Evolutionary conservation across 2,888 invertebrate species (phyloP).

Genomic region (Drosophila pegasa): DNA sequence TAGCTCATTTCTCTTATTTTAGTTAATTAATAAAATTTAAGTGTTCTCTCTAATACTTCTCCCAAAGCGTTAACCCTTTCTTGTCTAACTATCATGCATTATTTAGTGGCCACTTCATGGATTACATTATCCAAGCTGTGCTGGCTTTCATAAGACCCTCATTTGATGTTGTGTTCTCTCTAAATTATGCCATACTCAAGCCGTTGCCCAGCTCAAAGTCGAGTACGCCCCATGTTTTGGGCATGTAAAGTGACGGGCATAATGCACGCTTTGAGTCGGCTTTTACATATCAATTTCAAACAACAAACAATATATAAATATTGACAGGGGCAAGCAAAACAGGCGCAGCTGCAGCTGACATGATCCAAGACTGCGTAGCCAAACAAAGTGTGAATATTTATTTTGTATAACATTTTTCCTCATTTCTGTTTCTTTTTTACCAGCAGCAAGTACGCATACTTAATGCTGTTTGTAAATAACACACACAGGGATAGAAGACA

Average conservation of each 20-base stretch:
- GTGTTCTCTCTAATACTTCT: not conserved
- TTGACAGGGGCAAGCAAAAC: slow-evolving; percentile 64
- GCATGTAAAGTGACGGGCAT: slow-evolving; percentile 28
- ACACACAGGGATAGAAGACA: slow-evolving; percentile 1
- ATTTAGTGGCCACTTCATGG: slow-evolving; percentile 7
- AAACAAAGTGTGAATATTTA: slow-evolving; percentile 68
- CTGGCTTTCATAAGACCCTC: not conserved
- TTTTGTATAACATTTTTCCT: slow-evolving; percentile 33
- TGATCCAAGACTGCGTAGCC: slow-evolving; percentile 47
- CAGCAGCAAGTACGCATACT: slow-evolving; percentile 48
- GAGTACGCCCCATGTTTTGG: slow-evolving; percentile 15
- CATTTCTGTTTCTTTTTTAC: slow-evolving; percentile 2
- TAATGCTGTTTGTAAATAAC: slow-evolving; percentile 50
- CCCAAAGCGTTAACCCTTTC: not conserved
- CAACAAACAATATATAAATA: slow-evolving; percentile 76
- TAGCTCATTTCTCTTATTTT: not conserved
- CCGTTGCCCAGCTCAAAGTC: slow-evolving; percentile 1
- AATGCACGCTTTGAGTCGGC: slow-evolving; percentile 50
- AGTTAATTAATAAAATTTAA: not conserved
- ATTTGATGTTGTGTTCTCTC: slow-evolving; percentile 10
- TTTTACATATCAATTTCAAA: slow-evolving; percentile 63
- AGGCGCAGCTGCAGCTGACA: slow-evolving; percentile 69
- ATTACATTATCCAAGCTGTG: not conserved
- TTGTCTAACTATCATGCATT: not conserved
- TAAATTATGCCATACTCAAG: slow-evolving; percentile 25